Evolutionary conservation across 2,113 vertebrate species (phyloP).

Genomic region (Aptenodytes forsteri): DNA sequence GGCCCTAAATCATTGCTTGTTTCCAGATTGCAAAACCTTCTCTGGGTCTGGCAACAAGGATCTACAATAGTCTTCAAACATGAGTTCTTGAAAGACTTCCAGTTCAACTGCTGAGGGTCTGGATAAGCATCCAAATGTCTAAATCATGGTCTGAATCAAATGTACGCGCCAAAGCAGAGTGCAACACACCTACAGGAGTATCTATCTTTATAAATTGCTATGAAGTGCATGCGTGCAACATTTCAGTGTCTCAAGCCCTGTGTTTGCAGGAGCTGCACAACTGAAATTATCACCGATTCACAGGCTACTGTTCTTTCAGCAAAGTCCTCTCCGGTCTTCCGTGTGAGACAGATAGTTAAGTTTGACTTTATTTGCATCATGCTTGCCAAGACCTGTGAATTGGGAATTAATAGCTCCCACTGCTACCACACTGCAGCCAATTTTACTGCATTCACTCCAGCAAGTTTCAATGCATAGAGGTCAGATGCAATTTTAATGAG

Average conservation of each 20-base stretch:
- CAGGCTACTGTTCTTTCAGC: not conserved
- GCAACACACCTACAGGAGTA: not conserved
- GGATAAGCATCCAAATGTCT: not conserved
- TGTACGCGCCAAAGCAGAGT: rapidly evolving
- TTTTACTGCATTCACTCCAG: constrained; percentile 15
- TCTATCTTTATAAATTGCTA: not conserved
- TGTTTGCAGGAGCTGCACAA: not conserved
- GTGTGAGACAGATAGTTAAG: not conserved
- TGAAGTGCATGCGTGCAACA: not conserved
- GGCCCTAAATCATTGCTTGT: not conserved
- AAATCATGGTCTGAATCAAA: not conserved
- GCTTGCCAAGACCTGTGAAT: constrained; percentile 13
- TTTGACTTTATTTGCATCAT: not conserved
- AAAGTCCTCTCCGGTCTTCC: not conserved
- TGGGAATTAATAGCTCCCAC: constrained; percentile 22
- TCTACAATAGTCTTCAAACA: not conserved
- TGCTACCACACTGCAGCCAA: not conserved
- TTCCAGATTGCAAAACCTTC: not conserved
- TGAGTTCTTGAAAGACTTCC: not conserved
- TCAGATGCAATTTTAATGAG: constrained; percentile 63
- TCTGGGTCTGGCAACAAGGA: not conserved
- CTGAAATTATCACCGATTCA: constrained; percentile 17
- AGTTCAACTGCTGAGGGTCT: not conserved
- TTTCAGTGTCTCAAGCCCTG: not conserved
- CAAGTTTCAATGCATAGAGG: not conserved